Percentiles rank a stretch among this genome's conserved stretches.
phyloP scores from a whole-genome alignment of 2,113 vertebrate species.

The Embiotoca jacksoni region DNA sequence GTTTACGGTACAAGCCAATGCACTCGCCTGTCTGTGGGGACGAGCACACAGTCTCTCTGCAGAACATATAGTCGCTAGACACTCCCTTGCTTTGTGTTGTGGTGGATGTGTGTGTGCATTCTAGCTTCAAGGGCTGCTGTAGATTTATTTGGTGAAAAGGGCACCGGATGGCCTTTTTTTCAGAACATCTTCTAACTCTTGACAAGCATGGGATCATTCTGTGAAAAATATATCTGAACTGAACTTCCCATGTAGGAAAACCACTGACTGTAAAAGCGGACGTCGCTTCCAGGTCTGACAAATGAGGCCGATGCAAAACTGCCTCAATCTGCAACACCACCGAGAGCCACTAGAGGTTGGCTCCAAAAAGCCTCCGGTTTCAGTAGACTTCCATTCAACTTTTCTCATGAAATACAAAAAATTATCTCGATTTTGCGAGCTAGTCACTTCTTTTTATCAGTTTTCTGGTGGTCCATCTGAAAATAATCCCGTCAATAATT shows the following conservation, averaged over 20 bases:
- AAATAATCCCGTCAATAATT: too few relatives aligned
- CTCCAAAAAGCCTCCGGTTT: too few relatives aligned
- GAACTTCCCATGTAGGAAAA: background rate
- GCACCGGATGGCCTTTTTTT: background rate
- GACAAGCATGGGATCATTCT: background rate
- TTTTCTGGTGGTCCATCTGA: too few relatives aligned
- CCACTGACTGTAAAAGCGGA: too few relatives aligned
- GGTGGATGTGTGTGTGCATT: background rate
- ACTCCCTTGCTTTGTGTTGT: background rate
- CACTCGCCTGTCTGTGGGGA: slow-evolving; percentile 36
- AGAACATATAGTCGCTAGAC: slow-evolving; percentile 2
- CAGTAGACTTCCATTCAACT: too few relatives aligned
- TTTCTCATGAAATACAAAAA: too few relatives aligned
- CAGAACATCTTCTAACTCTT: background rate
- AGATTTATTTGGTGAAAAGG: slow-evolving; percentile 5
- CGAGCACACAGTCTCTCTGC: slow-evolving; percentile 11
- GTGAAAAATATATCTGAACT: background rate
- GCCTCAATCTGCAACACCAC: too few relatives aligned
- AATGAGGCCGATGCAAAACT: too few relatives aligned
- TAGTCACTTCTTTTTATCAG: too few relatives aligned
- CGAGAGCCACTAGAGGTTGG: too few relatives aligned
- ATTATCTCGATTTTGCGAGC: too few relatives aligned
- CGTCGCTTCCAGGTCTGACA: too few relatives aligned
- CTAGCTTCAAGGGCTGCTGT: background rate
- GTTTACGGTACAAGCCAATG: slow-evolving; percentile 21